A percentile compares a stretch with the other conserved stretches of the same genome.
These are phyloP conservation scores for Trachymyrmex cornetzi DNA, from an alignment of 1,140 invertebrate genomes.

Conservation along the genomic window DNA sequence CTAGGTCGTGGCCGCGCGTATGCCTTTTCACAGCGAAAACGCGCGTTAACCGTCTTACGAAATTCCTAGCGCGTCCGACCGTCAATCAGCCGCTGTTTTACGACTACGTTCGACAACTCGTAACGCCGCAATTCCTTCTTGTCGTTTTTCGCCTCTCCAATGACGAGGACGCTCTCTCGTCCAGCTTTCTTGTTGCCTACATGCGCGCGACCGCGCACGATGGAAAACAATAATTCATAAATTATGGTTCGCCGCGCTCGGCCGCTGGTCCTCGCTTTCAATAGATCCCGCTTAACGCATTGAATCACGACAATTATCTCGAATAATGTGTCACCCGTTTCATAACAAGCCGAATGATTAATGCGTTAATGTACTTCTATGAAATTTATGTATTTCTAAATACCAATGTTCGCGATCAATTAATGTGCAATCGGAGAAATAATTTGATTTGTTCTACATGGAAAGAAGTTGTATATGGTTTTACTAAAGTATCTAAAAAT, in stretches of 20 bases:
- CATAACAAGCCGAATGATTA: conserved; percentile 20
- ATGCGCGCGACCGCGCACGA: neutral
- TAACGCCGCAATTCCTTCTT: conserved; percentile 59
- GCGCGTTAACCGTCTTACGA: conserved; percentile 64
- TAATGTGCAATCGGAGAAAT: neutral
- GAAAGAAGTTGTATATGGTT: too few relatives aligned
- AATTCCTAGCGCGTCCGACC: conserved; percentile 67
- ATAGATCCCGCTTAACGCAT: conserved; percentile 14
- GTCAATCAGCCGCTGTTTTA: conserved; percentile 69
- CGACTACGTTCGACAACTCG: conserved; percentile 64
- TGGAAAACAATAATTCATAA: conserved; percentile 66
- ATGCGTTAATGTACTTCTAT: neutral
- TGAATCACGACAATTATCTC: conserved; percentile 47
- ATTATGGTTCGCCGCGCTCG: neutral
- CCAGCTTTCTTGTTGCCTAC: conserved; percentile 1
- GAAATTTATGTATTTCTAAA: conserved; percentile 25
- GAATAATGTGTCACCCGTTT: conserved; percentile 8
- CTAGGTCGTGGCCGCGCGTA: conserved; percentile 55
- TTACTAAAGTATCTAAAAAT: too few relatives aligned
- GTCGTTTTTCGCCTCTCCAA: conserved; percentile 39
- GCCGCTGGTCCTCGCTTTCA: conserved; percentile 29
- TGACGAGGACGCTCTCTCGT: conserved; percentile 27
- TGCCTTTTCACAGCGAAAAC: conserved; percentile 55
- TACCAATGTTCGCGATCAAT: neutral
- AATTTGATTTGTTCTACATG: neutral